These are phyloP conservation scores for Tenebrio molitor DNA, from an alignment of 1,140 invertebrate species.

Conservation along the genomic window DNA sequence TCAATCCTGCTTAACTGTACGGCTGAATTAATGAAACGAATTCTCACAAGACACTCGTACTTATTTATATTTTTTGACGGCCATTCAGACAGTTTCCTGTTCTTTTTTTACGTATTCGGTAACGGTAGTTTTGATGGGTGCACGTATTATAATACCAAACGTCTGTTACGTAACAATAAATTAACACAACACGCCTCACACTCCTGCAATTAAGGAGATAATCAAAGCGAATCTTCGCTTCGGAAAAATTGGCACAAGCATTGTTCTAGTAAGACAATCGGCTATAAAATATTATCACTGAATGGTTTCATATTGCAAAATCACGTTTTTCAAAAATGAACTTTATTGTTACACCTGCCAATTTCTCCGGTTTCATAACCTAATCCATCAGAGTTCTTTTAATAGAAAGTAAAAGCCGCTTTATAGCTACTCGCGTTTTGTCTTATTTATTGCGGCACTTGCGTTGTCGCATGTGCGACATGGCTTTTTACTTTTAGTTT, in stretches of 20 bases:
- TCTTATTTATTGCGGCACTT: neutral
- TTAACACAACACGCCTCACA: no score
- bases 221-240: no score
- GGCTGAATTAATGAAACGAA: conserved; percentile 29
- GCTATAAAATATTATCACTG: neutral
- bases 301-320: neutral
- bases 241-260: conserved; percentile 11
- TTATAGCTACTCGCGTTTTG: neutral
- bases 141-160: neutral
- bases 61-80: conserved; percentile 39
- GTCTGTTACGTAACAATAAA: neutral
- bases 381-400: neutral
- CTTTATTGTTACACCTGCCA: neutral
- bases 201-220: no score
- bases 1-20: conserved; percentile 15
- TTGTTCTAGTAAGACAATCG: conserved; percentile 21
- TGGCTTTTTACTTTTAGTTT: no score
- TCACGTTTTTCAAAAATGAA: neutral
- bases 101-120: neutral
- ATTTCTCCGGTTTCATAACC: conserved; percentile 22
- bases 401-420: conserved; percentile 16
- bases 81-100: conserved; percentile 19
- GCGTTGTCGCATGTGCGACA: neutral
- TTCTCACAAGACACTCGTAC: conserved; percentile 26
- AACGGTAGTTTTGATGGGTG: conserved; percentile 18